Percentiles rank a stretch among this genome's conserved stretches.
These are phyloP conservation scores for Limnephilus lunatus DNA, from an alignment of 2,888 invertebrate genomes.

Conservation along the genomic window DNA sequence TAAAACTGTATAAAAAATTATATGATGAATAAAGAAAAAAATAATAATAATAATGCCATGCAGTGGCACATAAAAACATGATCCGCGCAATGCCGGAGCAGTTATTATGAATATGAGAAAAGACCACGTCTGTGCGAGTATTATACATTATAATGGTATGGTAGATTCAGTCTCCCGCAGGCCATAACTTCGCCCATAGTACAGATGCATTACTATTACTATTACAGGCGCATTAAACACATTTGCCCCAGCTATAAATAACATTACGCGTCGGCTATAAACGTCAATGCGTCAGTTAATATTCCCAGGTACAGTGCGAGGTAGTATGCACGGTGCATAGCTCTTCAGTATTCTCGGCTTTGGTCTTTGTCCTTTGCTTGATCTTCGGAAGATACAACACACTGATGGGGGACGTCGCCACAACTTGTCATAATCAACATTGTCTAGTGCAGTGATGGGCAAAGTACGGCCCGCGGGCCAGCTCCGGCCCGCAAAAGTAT, in stretches of 20 bases:
- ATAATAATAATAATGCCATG: not conserved
- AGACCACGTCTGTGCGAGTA: not conserved
- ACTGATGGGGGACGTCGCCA: too few relatives aligned
- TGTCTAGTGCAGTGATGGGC: too few relatives aligned
- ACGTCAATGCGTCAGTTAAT: not conserved
- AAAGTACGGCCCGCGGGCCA: too few relatives aligned
- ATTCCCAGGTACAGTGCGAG: not conserved
- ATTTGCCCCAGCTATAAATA: not conserved
- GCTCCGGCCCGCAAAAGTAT: too few relatives aligned
- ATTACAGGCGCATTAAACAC: constrained; percentile 11
- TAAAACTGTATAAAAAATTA: too few relatives aligned
- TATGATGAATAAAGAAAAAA: too few relatives aligned
- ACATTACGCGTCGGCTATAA: not conserved
- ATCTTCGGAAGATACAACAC: not conserved
- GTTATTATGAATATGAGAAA: not conserved
- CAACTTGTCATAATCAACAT: too few relatives aligned
- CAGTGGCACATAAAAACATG: not conserved
- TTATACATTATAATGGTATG: not conserved
- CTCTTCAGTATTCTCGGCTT: not conserved
- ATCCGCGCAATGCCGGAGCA: not conserved
- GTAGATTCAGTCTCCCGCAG: not conserved
- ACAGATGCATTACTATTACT: not conserved
- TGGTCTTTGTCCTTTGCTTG: not conserved
- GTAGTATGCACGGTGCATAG: not conserved
- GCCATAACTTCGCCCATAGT: not conserved